Conservation (phyloP, 1,140 invertebrate genomes). For the Drosophila prosaltans region DNA sequence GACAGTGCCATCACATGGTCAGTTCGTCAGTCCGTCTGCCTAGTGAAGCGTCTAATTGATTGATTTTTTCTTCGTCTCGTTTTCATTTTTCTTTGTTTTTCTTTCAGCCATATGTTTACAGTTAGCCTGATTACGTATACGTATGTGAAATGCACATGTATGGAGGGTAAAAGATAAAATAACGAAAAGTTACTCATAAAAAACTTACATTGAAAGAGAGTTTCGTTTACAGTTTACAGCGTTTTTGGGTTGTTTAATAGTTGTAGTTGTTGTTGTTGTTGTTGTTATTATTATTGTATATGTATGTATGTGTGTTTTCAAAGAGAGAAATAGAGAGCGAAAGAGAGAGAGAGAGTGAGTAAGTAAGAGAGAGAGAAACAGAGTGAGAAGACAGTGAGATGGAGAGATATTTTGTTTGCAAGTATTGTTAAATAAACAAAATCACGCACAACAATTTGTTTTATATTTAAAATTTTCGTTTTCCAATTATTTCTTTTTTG, state of each 20-base stretch:
- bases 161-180: conserved; percentile 7
- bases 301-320: conserved; percentile 33
- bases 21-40: background rate
- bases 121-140: conserved; percentile 26
- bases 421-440: conserved; percentile 12
- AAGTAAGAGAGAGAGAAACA: conserved; percentile 18
- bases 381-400: conserved; percentile 13
- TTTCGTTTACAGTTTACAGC: conserved; percentile 42
- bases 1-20: conserved; percentile 20
- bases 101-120: conserved; percentile 54
- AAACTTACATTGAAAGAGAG: conserved; percentile 60
- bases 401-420: background rate
- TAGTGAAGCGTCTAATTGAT: conserved; percentile 28
- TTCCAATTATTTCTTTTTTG: conserved; percentile 14
- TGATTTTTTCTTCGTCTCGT: conserved; percentile 61
- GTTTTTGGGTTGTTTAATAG: conserved; percentile 36
- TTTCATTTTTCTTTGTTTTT: conserved; percentile 17
- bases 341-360: conserved; percentile 32
- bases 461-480: conserved; percentile 4
- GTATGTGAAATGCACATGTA: background rate
- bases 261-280: conserved; percentile 30
- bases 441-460: conserved; percentile 37
- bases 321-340: conserved; percentile 23
- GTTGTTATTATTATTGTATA: conserved; percentile 29
- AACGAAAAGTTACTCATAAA: conserved; percentile 29